phyloP scores from a whole-genome alignment of 2,113 vertebrate genomes.

The Poeciliopsis prolifica region DNA sequence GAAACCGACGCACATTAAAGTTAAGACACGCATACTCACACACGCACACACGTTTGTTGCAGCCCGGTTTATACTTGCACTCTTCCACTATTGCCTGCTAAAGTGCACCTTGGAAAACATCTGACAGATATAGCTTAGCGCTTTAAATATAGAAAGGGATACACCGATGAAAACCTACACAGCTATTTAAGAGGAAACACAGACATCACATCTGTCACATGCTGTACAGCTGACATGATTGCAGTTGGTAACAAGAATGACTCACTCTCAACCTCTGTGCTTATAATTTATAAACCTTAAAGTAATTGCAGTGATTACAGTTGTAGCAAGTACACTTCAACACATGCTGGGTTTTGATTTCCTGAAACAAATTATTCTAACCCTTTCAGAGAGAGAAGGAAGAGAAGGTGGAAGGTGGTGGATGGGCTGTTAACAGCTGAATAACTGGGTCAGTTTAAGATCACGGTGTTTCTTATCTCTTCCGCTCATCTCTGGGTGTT shows the following conservation, averaged over 20 bases:
- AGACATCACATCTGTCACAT: conserved; percentile 45
- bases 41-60: conserved; percentile 28
- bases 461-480: conserved; percentile 63
- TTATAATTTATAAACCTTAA: conserved; percentile 23
- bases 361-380: background rate
- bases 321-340: background rate
- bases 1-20: conserved; percentile 39
- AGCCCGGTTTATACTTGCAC: conserved; percentile 34
- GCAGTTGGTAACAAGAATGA: conserved; percentile 26
- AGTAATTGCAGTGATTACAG: conserved; percentile 7
- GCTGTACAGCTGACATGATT: conserved; percentile 35
- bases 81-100: conserved; percentile 29
- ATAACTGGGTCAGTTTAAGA: conserved; percentile 76
- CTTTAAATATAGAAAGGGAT: conserved; percentile 65
- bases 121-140: conserved; percentile 57
- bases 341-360: conserved; percentile 2
- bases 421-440: conserved; percentile 60
- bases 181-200: conserved; percentile 51
- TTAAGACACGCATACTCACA: conserved; percentile 7
- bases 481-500: conserved; percentile 49
- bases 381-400: background rate
- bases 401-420: conserved; percentile 4
- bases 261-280: conserved; percentile 15
- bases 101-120: conserved; percentile 61
- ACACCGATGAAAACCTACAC: conserved; percentile 50